phyloP scores from a whole-genome alignment of 2,888 invertebrate species.

The Drosophila eohydei region DNA sequence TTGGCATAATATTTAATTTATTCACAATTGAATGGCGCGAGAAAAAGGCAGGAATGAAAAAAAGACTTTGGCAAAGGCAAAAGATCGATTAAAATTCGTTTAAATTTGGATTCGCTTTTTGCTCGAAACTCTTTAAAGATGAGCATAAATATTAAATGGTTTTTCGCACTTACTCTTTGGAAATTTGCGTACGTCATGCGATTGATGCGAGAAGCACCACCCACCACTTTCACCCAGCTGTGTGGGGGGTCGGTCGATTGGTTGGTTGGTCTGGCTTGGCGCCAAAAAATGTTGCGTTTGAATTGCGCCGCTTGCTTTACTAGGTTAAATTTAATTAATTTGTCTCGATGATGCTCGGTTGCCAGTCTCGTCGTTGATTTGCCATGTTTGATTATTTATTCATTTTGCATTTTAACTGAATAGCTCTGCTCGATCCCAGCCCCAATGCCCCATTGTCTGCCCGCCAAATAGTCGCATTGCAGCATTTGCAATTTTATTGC shows the following conservation, averaged over 20 bases:
- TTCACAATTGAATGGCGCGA: constrained; percentile 30
- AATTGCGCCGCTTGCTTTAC: constrained; percentile 67
- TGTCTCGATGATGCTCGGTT: constrained; percentile 57
- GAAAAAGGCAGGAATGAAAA: constrained; percentile 4
- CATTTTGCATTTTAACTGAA: constrained; percentile 68
- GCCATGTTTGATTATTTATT: constrained; percentile 76
- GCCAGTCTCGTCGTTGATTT: constrained; percentile 41
- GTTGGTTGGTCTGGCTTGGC: constrained; percentile 51
- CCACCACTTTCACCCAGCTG: neutral
- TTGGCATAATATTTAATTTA: constrained; percentile 14
- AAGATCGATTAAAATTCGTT: constrained; percentile 65
- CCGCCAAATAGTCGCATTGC: constrained; percentile 51
- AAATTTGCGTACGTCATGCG: constrained; percentile 49
- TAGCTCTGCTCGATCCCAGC: constrained; percentile 32
- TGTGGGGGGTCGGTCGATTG: neutral
- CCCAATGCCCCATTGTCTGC: neutral
- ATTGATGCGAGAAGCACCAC: too few relatives aligned
- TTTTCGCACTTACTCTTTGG: constrained; percentile 70
- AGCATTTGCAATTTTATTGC: constrained; percentile 76
- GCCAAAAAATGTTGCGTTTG: constrained; percentile 62
- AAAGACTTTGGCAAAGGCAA: constrained; percentile 52
- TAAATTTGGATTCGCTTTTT: constrained; percentile 50
- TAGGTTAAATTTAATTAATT: constrained; percentile 80
- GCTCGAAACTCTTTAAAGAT: constrained; percentile 57
- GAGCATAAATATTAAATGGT: constrained; percentile 73